These are phyloP conservation scores for Ophthalmolycus amberensis DNA, from an alignment of 2,113 vertebrate genomes.

Conservation along the genomic window DNA sequence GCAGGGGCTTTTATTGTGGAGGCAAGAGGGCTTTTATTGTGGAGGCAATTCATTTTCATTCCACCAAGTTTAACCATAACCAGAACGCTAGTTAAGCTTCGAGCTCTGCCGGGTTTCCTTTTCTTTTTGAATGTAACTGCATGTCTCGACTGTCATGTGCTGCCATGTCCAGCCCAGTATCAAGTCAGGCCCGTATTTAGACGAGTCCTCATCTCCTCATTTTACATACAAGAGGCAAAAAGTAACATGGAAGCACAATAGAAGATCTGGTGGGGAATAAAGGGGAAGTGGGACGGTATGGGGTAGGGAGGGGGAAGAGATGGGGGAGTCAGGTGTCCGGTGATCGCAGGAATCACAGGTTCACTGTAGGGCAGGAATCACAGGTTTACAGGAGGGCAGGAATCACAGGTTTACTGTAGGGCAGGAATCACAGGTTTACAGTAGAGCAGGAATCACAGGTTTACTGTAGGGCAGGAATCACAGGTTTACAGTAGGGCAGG, in stretches of 20 bases:
- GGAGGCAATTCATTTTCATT: not conserved
- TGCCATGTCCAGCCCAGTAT: not conserved
- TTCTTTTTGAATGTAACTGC: not conserved
- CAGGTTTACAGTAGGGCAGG: too few relatives aligned
- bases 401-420: not conserved
- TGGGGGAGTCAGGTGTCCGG: not conserved
- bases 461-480: not conserved
- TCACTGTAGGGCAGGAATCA: too few relatives aligned
- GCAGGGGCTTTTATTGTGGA: constrained; percentile 17
- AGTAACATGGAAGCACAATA: not conserved
- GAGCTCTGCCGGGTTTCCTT: not conserved
- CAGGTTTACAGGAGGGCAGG: too few relatives aligned
- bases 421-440: too few relatives aligned
- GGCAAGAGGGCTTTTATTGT: constrained; percentile 4
- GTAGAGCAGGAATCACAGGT: not conserved
- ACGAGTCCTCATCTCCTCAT: not conserved
- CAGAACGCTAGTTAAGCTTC: not conserved
- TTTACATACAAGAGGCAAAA: not conserved
- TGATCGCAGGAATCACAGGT: not conserved
- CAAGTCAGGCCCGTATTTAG: not conserved
- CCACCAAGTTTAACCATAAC: not conserved
- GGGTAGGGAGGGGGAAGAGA: not conserved
- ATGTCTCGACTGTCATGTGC: not conserved
- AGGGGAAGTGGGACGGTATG: not conserved
- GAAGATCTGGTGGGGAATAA: not conserved